Evolutionary conservation across 2,797 vertebrate species (phyloP), one percentile per base, ranked within the genome.

Genomic region (Danio kyathit): DNA sequence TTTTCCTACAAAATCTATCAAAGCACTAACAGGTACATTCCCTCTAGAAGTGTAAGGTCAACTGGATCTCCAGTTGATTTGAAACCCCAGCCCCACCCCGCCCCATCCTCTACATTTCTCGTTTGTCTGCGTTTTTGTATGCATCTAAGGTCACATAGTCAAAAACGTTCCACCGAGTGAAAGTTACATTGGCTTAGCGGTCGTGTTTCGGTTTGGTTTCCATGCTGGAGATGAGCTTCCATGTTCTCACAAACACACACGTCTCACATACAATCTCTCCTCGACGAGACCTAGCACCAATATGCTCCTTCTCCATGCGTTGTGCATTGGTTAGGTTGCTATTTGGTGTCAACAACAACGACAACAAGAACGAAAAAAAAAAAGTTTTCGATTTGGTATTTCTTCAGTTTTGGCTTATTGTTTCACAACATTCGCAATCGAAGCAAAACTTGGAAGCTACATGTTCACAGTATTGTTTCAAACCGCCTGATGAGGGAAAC

Each of bases 1-100:
- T 29, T 90, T 85, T 82, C 85, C 90, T 91, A 91, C 88, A 91
- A 92, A 94, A 92, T 88, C 92, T 93, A 93, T 78, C 86, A 87
- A 89, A 93, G 87, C 93, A 91, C 93, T 93, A 94, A 93, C 84
- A 90, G 87, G 89, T 93, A 94, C 92, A 91, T 92, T 92, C 91
- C 91, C 91, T 90, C 91, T 92, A 94, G 89, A 90, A 86, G 86
- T 88, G 86, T 74, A 86, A 86, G 66, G 52, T 84, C 82, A 83
- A 81, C 83, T 82, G 78, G 81, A 69, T 87, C 85, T 81, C 77
- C 52, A 81, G 84, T 70, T 88, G 56, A 81, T 77, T 80, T 79
- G 67, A 83, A 54, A 48, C 71, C 76, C 64, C 72, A 29, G 10
- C 56, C 84, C 73, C 79, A 75, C 73, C 80, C 56, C 48, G 1